These are phyloP conservation scores for Formica exsecta DNA, from an alignment of 1,140 invertebrate genomes.

Conservation along the genomic window DNA sequence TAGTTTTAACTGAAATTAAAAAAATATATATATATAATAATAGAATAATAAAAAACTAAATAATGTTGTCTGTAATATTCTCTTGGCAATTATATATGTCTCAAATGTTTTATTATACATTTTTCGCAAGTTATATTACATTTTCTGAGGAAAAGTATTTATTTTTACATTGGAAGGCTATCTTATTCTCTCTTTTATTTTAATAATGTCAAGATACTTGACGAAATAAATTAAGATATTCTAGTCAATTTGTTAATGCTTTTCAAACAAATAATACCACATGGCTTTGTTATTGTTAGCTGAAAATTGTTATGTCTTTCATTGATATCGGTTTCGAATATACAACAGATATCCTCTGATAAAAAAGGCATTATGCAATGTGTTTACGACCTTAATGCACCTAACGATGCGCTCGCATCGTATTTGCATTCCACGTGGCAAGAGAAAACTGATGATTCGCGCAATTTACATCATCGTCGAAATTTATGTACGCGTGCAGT, in stretches of 20 bases:
- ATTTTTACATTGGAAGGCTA: not conserved
- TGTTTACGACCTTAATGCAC: slow-evolving; percentile 27
- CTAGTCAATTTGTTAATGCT: not conserved
- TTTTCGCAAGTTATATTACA: too few relatives aligned
- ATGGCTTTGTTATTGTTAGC: not conserved
- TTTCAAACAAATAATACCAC: not conserved
- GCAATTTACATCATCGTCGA: slow-evolving; percentile 10
- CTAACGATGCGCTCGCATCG: not conserved
- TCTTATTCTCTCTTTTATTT: not conserved
- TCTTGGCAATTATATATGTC: too few relatives aligned
- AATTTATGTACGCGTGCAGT: slow-evolving; percentile 11
- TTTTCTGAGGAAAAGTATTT: too few relatives aligned
- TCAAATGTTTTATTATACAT: too few relatives aligned
- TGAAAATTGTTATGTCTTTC: not conserved
- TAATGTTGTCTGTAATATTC: too few relatives aligned
- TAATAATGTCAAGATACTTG: not conserved
- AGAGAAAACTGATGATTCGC: slow-evolving; percentile 23
- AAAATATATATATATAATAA: too few relatives aligned
- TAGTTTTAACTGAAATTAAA: too few relatives aligned
- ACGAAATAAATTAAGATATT: not conserved
- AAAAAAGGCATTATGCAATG: slow-evolving; percentile 51
- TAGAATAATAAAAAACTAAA: too few relatives aligned
- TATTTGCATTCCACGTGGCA: slow-evolving; percentile 22
- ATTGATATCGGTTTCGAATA: not conserved
- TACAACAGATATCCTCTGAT: slow-evolving; percentile 12